Evolutionary conservation across 2,113 vertebrate genomes (phyloP).

Genomic region (Cynoglossus semilaevis): DNA sequence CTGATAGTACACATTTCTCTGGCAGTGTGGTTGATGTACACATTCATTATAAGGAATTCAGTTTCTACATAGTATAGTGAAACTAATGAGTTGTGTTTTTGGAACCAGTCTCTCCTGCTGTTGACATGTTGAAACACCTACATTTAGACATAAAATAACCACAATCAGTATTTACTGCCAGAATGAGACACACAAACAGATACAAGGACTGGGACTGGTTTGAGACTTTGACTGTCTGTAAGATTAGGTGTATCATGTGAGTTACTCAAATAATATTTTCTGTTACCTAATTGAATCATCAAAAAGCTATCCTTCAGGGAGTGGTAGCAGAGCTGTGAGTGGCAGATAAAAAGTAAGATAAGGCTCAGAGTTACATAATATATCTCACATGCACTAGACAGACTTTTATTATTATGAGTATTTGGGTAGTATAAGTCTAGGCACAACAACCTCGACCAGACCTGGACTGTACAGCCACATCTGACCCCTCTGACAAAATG

Average conservation of each 20-base stretch:
- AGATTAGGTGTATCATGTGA: too few relatives aligned
- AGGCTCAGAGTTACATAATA: conserved; percentile 1
- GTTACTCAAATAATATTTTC: too few relatives aligned
- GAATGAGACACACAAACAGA: not conserved
- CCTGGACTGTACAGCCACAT: too few relatives aligned
- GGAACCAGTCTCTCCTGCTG: not conserved
- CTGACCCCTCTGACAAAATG: too few relatives aligned
- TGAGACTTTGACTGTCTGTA: too few relatives aligned
- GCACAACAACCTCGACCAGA: too few relatives aligned
- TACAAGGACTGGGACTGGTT: not conserved
- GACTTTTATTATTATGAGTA: conserved; percentile 9
- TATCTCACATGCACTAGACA: not conserved
- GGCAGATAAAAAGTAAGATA: conserved; percentile 28
- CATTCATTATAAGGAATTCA: too few relatives aligned
- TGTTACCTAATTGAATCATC: not conserved
- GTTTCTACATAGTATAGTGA: not conserved
- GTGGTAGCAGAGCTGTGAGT: conserved; percentile 27
- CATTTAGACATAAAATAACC: not conserved
- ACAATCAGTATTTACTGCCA: too few relatives aligned
- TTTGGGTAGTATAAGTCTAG: too few relatives aligned
- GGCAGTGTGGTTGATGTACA: too few relatives aligned
- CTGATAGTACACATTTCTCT: too few relatives aligned
- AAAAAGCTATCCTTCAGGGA: conserved; percentile 22
- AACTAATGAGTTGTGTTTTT: not conserved
- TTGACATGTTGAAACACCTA: conserved; percentile 1